Base-by-base conservation (phyloP, 2,888 invertebrate species). In the Gonocerus acuteangulatus region DNA sequence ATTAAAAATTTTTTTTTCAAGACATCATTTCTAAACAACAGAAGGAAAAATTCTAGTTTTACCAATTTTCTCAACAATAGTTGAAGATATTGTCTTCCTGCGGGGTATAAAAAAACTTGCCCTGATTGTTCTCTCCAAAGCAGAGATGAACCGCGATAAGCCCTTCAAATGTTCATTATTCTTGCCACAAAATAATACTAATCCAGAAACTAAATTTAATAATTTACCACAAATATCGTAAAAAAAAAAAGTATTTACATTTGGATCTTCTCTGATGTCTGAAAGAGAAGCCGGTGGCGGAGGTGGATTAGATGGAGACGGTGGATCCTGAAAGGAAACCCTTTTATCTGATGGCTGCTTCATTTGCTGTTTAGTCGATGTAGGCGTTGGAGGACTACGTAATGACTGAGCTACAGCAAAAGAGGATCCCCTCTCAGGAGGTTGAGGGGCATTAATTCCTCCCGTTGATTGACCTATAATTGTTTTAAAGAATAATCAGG, bases 341-440 rank as follows among this genome's bases (percentile, higher is more conserved):
- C 87, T 80, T 73, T 87, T 87, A 70, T 74, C 74, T 7, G 77
- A 73, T 1, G 74, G 74, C 11, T 74, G 69, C 9, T 27, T 27
- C 27, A 54, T 68, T 67, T 48, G 69, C 69, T 36, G 61, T 60
- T 48, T 9, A 62, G 22, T 27, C 64, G 44, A 27, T 1, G 65
- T 52, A 4, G 60, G 48, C 23, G 63, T 61, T n/a, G 68, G 48
- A 2, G 63, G 60, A 15, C 58, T 63, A 39, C 58, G 61, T 44
- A 62, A 57, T 11, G 57, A 61, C 61, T 67, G 68, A n/a, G 57
- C 45, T 11, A 89, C 83, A 2, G 88, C 83, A 74, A 89, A 94
- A 44, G 92, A 92, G 22, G 91, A 91, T 62, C 89, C 90, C 65
- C 93, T 82, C 73, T 91, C 89, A 2, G 93, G 93, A 19, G 92